phyloP scores from a whole-genome alignment of 2,113 vertebrate species.

The Bufo gargarizans region DNA sequence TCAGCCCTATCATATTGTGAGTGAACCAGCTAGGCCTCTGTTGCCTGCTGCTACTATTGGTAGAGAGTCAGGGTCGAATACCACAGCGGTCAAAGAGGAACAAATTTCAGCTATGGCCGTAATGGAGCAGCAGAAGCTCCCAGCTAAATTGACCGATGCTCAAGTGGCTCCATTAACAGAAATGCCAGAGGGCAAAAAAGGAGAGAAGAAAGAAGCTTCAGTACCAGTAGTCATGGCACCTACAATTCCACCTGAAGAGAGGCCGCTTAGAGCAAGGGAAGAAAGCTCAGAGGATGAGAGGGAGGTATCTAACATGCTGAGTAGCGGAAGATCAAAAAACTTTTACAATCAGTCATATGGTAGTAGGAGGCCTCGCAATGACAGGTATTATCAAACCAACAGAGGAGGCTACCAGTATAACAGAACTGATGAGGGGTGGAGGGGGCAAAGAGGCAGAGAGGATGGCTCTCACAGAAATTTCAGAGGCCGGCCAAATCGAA shows the following conservation, averaged over 20 bases:
- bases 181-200: conserved; percentile 64
- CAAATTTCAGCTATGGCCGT: conserved; percentile 16
- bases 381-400: conserved; percentile 69
- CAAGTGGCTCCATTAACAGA: conserved; percentile 38
- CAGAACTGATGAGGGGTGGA: conserved; percentile 75
- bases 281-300: conserved; percentile 79
- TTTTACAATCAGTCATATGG: conserved; percentile 78
- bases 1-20: conserved; percentile 62
- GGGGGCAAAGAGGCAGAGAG: conserved; percentile 72
- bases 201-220: conserved; percentile 65
- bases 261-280: conserved; percentile 69
- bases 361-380: conserved; percentile 71
- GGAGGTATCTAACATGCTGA: conserved; percentile 75
- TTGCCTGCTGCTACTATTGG: conserved; percentile 46
- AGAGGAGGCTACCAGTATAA: conserved; percentile 73
- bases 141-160: conserved; percentile 46
- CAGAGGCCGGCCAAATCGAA: conserved; percentile 71
- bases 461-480: conserved; percentile 70
- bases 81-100: conserved; percentile 51
- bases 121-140: conserved; percentile 49
- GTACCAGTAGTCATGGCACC: conserved; percentile 59
- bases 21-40: not conserved
- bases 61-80: conserved; percentile 37
- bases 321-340: conserved; percentile 75
- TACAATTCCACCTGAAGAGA: conserved; percentile 63